Evolutionary conservation across 2,797 vertebrate genomes (phyloP).

Genomic region (Peromyscus nudipes): DNA sequence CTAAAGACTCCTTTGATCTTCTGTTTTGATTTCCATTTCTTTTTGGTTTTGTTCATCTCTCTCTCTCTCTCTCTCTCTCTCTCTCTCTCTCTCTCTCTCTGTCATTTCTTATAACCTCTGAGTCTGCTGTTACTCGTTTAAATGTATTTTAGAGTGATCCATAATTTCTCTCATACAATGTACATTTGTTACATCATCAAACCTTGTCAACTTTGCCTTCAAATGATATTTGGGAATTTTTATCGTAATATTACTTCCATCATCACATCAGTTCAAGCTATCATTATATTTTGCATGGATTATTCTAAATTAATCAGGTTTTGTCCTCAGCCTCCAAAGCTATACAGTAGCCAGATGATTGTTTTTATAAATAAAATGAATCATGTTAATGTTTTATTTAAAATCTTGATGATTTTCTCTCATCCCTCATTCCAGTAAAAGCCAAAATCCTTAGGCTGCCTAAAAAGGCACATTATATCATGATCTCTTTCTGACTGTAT

Average conservation of each 20-base stretch:
- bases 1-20: neutral
- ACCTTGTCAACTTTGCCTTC: neutral
- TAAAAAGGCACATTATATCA: neutral
- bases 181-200: neutral
- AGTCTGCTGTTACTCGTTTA: neutral
- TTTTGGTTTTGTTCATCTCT: neutral
- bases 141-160: neutral
- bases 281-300: neutral
- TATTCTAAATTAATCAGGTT: neutral
- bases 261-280: neutral
- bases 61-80: too few relatives aligned
- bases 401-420: neutral
- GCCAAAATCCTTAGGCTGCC: neutral
- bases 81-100: neutral
- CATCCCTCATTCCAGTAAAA: neutral
- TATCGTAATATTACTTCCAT: neutral
- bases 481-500: neutral
- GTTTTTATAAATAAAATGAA: neutral
- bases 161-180: neutral
- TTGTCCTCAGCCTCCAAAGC: neutral
- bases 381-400: neutral
- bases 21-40: neutral
- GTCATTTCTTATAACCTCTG: neutral
- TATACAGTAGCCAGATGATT: neutral
- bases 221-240: neutral